A percentile compares a stretch with the other conserved stretches of the same genome.
phyloP scores from a whole-genome alignment of 2,113 vertebrate genomes.

The Procapra przewalskii region DNA sequence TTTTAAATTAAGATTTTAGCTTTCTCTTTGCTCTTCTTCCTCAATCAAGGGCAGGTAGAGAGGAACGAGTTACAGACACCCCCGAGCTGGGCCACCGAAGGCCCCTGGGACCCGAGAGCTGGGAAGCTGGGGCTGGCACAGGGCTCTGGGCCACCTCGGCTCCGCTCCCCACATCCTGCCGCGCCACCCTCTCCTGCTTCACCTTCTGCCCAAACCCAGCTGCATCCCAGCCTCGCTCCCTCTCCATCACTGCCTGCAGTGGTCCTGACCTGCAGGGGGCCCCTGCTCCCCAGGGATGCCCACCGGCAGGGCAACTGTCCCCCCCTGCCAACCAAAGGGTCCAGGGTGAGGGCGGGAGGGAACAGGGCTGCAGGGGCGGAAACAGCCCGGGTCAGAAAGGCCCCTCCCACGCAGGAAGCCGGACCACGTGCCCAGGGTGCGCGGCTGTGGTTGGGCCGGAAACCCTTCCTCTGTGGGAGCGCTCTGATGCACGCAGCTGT shows the following conservation, averaged over 20 bases:
- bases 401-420: background rate
- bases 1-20: background rate
- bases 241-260: background rate
- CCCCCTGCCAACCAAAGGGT: background rate
- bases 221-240: background rate
- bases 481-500: background rate
- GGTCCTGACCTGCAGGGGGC: background rate
- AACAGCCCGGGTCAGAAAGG: background rate
- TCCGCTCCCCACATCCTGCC: background rate
- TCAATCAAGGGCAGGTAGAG: background rate
- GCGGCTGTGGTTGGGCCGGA: background rate
- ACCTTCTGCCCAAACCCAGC: background rate
- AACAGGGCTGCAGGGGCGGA: background rate
- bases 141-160: background rate
- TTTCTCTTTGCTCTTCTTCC: background rate
- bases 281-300: background rate
- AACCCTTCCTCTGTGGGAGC: background rate
- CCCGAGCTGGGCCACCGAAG: background rate
- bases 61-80: background rate
- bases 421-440: background rate
- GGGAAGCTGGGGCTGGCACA: background rate
- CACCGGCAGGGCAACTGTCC: background rate
- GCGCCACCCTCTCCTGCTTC: background rate
- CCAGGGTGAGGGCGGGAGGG: background rate
- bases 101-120: accelerated